Evolutionary conservation across 2,113 vertebrate species (phyloP).

Genomic region (Protobothrops mucrosquamatus): DNA sequence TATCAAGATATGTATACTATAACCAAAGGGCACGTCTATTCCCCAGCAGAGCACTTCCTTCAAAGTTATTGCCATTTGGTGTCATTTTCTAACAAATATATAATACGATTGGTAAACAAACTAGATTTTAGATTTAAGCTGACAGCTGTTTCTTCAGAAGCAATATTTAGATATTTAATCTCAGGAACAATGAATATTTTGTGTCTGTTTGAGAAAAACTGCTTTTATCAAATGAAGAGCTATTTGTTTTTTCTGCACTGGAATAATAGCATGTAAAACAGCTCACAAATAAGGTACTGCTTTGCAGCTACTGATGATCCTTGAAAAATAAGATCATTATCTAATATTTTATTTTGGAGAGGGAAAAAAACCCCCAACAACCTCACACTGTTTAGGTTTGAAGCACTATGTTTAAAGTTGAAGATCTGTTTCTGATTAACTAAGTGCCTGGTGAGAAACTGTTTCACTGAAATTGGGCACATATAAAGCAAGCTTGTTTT

Average conservation of each 20-base stretch:
- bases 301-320: slow-evolving; percentile 38
- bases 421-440: neutral
- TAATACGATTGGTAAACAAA: slow-evolving; percentile 80
- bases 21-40: slow-evolving; percentile 85
- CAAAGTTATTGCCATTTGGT: slow-evolving; percentile 90
- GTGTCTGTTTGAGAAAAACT: slow-evolving; percentile 62
- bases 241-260: slow-evolving; percentile 35
- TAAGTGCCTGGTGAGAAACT: slow-evolving; percentile 3
- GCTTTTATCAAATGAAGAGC: slow-evolving; percentile 51
- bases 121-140: slow-evolving; percentile 83
- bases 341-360: slow-evolving; percentile 63
- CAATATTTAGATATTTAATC: slow-evolving; percentile 78
- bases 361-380: neutral
- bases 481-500: neutral
- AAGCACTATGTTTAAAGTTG: slow-evolving; percentile 5
- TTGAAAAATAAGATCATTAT: slow-evolving; percentile 55
- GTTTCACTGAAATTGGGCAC: neutral
- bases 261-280: slow-evolving; percentile 50
- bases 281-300: slow-evolving; percentile 43
- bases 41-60: slow-evolving; percentile 85
- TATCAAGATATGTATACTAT: slow-evolving; percentile 80
- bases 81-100: slow-evolving; percentile 84
- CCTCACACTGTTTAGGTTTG: slow-evolving; percentile 35
- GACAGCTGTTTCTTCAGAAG: slow-evolving; percentile 82
- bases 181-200: slow-evolving; percentile 71